A percentile compares a stretch with the other conserved stretches of the same genome.
phyloP scores from a whole-genome alignment of 64 coral and sea anemone species.

The Catalaphyllia jardinei region DNA sequence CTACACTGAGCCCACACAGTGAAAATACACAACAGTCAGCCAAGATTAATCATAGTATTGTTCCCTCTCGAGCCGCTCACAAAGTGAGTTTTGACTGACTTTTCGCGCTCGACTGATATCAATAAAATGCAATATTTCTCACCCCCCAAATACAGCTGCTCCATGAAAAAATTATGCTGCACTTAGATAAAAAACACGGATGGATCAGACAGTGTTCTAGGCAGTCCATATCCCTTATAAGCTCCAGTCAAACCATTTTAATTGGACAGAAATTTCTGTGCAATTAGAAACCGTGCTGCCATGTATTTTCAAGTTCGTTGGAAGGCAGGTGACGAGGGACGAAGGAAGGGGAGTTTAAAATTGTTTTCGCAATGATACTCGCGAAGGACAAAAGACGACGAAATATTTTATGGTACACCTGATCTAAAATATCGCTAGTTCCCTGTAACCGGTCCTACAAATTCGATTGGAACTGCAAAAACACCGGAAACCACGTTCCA shows the following conservation, averaged over 20 bases:
- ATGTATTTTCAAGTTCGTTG: slow-evolving; percentile 7
- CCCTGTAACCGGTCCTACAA: neutral
- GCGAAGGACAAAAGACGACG: neutral
- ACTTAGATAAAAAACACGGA: neutral
- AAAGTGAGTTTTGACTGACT: neutral
- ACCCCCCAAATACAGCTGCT: neutral
- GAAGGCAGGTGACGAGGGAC: slow-evolving; percentile 12
- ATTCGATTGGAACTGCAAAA: neutral
- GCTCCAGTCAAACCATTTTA: neutral
- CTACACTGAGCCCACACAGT: neutral
- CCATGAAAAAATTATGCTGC: neutral
- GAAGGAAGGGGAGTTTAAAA: neutral
- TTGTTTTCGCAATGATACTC: slow-evolving; percentile 1
- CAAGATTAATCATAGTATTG: slow-evolving; percentile 3
- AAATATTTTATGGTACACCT: neutral
- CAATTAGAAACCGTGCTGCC: neutral
- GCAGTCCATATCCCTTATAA: neutral
- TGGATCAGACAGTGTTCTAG: neutral
- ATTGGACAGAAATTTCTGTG: slow-evolving; percentile 26
- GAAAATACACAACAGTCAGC: neutral
- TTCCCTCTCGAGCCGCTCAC: neutral
- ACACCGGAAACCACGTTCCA: neutral
- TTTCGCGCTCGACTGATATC: neutral
- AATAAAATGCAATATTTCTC: slow-evolving; percentile 6
- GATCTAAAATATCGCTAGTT: neutral